phyloP scores from a whole-genome alignment of 1,140 invertebrate species.

The Bombus breviceps region DNA sequence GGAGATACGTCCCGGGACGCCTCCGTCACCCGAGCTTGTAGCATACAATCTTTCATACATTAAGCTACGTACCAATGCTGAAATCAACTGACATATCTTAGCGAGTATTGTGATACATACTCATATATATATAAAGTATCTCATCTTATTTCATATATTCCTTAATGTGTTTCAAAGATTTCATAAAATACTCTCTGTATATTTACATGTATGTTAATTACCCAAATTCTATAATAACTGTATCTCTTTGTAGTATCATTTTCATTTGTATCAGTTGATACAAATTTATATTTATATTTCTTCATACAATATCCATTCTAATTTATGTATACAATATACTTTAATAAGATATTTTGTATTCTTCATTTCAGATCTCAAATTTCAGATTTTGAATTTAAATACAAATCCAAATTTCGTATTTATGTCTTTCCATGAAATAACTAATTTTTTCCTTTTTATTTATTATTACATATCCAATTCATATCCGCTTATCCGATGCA shows the following conservation, averaged over 20 bases:
- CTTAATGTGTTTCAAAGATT: neutral
- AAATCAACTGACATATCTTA: constrained; percentile 19
- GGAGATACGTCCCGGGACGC: constrained; percentile 13
- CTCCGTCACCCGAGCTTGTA: constrained; percentile 11
- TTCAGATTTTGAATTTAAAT: neutral
- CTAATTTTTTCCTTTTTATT: neutral
- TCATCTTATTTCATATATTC: neutral
- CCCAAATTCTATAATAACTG: neutral
- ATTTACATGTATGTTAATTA: neutral
- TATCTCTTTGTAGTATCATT: neutral
- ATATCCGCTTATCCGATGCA: neutral
- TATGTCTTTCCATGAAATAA: neutral
- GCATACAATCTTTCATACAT: neutral
- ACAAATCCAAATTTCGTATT: neutral
- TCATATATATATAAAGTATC: neutral
- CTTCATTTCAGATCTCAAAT: neutral
- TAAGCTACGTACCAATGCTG: constrained; percentile 15
- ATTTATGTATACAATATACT: neutral
- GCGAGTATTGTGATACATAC: neutral
- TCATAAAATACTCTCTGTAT: neutral
- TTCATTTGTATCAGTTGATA: neutral
- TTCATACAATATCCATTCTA: too few species aligned
- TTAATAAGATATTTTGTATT: neutral
- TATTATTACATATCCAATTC: neutral
- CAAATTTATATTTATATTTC: too few species aligned